A percentile compares a stretch with the other conserved stretches of the same genome.
phyloP scores from a whole-genome alignment of 2,888 invertebrate genomes.

The Parthenolecanium corni region DNA sequence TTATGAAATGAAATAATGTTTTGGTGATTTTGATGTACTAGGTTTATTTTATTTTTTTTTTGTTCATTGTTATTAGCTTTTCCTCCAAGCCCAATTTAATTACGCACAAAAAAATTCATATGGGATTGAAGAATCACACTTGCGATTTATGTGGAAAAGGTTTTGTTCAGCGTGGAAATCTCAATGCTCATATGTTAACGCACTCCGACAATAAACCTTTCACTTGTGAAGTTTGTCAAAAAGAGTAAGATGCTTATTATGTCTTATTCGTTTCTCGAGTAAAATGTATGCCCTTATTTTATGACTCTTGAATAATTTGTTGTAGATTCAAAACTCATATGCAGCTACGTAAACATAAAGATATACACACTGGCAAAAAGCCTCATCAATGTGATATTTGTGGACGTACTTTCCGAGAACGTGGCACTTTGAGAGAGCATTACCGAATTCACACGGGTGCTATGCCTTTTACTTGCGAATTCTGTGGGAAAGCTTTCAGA shows the following conservation, averaged over 20 bases:
- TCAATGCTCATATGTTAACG: slow-evolving; percentile 35
- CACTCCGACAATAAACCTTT: slow-evolving; percentile 35
- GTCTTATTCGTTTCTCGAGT: slow-evolving; percentile 44
- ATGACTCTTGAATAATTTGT: slow-evolving; percentile 44
- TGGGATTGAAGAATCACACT: slow-evolving; percentile 37
- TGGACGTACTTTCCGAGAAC: slow-evolving; percentile 51
- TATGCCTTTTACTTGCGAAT: slow-evolving; percentile 64
- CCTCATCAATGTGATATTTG: slow-evolving; percentile 51
- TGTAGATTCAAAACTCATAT: slow-evolving; percentile 44
- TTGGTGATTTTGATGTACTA: not conserved
- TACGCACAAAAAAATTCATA: slow-evolving; percentile 36
- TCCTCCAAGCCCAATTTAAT: slow-evolving; percentile 35
- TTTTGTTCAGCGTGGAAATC: slow-evolving; percentile 36
- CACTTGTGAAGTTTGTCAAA: slow-evolving; percentile 34
- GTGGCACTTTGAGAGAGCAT: slow-evolving; percentile 60
- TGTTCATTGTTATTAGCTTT: slow-evolving; percentile 32
- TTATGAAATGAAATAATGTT: too few species aligned
- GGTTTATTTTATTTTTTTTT: not conserved
- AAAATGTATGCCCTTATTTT: slow-evolving; percentile 42
- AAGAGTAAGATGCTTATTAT: slow-evolving; percentile 32
- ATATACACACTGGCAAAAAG: slow-evolving; percentile 48
- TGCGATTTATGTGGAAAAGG: slow-evolving; percentile 38
- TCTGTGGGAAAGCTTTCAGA: slow-evolving; percentile 61
- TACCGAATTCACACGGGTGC: slow-evolving; percentile 64
- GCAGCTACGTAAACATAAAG: slow-evolving; percentile 47